A percentile compares a stretch with the other conserved stretches of the same genome.
Evolutionary conservation across 2,888 invertebrate genomes (phyloP).

Genomic region (Zygothrica quintamaculata): DNA sequence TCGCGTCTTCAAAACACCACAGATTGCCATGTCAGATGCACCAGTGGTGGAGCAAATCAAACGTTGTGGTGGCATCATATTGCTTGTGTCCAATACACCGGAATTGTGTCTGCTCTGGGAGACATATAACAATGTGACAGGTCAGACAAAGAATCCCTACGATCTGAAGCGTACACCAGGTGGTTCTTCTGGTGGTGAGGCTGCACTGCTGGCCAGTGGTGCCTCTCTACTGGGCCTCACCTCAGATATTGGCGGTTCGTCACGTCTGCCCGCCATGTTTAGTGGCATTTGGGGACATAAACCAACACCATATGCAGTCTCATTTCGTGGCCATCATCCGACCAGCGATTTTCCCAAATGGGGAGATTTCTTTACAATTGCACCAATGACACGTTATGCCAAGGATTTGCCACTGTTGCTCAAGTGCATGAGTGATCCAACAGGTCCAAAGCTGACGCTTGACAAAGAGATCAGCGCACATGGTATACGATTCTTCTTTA

Average conservation of each 20-base stretch:
- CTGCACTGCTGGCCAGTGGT: constrained; percentile 90
- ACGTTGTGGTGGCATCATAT: constrained; percentile 92
- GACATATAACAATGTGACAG: constrained; percentile 93
- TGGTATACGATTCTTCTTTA: constrained; percentile 90
- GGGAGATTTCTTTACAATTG: constrained; percentile 90
- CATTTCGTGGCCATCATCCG: constrained; percentile 89
- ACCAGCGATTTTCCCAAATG: constrained; percentile 87
- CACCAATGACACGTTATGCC: constrained; percentile 95
- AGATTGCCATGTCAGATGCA: constrained; percentile 90
- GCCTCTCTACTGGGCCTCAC: constrained; percentile 93
- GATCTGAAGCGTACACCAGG: constrained; percentile 91
- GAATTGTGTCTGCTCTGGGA: constrained; percentile 97
- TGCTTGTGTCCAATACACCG: constrained; percentile 95
- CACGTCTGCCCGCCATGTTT: constrained; percentile 94
- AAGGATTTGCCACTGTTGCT: constrained; percentile 91
- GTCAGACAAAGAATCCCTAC: constrained; percentile 95
- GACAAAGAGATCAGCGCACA: constrained; percentile 85
- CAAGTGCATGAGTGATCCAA: constrained; percentile 88
- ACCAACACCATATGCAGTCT: constrained; percentile 89
- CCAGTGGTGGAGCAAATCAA: constrained; percentile 88
- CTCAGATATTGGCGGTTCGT: constrained; percentile 95
- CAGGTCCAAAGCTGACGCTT: constrained; percentile 85
- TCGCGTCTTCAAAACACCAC: constrained; percentile 86
- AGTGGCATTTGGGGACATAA: constrained; percentile 98
- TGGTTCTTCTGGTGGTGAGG: constrained; percentile 96